These are phyloP conservation scores for Tethea ocularis DNA, from an alignment of 2,888 invertebrate species.

Conservation along the genomic window DNA sequence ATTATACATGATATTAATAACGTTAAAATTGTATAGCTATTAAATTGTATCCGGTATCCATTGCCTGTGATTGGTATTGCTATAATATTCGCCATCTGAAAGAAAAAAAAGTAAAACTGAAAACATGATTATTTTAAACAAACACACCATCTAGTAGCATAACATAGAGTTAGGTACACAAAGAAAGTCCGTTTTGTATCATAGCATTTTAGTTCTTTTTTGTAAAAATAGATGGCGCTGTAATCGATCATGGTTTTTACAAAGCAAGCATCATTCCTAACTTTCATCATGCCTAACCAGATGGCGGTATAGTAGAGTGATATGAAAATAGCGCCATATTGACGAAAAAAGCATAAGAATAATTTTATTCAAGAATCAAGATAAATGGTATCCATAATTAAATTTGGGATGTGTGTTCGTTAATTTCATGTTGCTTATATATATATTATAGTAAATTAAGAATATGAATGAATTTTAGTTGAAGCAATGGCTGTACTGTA, in stretches of 20 bases:
- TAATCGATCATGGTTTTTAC: background rate
- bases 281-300: background rate
- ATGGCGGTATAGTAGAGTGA: background rate
- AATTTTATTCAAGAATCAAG: no score
- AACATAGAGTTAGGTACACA: background rate
- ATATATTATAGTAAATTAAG: no score
- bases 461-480: no score
- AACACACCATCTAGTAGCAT: conserved; percentile 33
- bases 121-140: background rate
- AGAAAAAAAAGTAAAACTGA: conserved; percentile 27
- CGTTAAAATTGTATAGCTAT: conserved; percentile 21
- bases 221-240: background rate
- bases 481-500: no score
- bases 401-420: no score
- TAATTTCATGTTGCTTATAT: no score
- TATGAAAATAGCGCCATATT: background rate
- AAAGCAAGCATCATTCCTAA: background rate
- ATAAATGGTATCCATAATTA: no score
- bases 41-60: conserved; percentile 22
- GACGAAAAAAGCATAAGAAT: background rate
- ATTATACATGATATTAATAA: background rate
- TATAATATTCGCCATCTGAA: conserved; percentile 67
- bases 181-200: conserved; percentile 20
- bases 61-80: conserved; percentile 51
- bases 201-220: background rate